Base-by-base conservation (phyloP, 1,140 invertebrate genomes). In the Drosophila tani region DNA sequence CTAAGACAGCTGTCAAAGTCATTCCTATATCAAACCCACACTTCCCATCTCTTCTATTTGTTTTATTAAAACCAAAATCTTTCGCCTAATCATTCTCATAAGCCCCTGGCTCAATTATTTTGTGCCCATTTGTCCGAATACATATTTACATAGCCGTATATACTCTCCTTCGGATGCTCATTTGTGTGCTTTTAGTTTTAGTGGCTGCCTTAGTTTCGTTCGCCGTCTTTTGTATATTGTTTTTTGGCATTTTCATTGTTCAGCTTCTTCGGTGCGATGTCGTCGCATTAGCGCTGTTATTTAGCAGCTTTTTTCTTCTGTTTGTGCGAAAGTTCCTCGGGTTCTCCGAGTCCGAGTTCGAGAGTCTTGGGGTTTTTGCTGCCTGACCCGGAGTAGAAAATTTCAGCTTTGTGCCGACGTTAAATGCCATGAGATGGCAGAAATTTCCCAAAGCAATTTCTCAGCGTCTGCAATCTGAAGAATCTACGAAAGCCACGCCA, bases 401-500 rank as follows among this genome's bases (percentile, higher is more conserved):
- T 69, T 83, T 84, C 14, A 19, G 40, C 73, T 88, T 87, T 87
- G 81, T 81, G 80, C 43, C 29, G 53, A 57, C 63, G 49, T 88
- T 90, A 88, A 88, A 88, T 88, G 69, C 68, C 81, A 88, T 88
- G 85, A 88, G 74, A 84, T 84, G 82, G 79, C 78, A 84, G 12
- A 84, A 87, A 69, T 77, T 43, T 63, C 47, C 56, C 56, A 59
- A 47, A 64, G 53, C 55, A 14, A 62, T 66, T 81, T 64, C 41
- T 45, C 38, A 11, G 40, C 38, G 56, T 64, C 59, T 70, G 60
- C 75, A 60, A 66, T 78, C 74, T 53, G 24, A 76, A 60, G 71
- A 56, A 76, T 76, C 71, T 76, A 58, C 73, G 27, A 56, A 17
- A 75, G 49, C 49, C 12, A 73, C 35, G 38, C 27, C 27, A 29